Evolutionary conservation across 2,797 vertebrate genomes (phyloP).

Genomic region (Prionace glauca): DNA sequence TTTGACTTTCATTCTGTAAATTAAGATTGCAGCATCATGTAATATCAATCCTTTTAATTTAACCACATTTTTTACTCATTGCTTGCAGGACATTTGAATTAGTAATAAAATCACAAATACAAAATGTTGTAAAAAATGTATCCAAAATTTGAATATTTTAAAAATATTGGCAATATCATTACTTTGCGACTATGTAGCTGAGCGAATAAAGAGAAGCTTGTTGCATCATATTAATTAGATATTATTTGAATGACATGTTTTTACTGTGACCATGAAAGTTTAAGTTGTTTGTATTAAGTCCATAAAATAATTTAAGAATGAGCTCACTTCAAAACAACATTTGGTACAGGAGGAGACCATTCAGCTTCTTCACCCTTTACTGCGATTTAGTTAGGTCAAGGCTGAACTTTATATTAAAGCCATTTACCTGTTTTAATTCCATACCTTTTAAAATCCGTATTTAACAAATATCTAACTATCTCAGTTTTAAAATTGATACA

Average conservation of each 20-base stretch:
- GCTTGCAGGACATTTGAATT: not conserved
- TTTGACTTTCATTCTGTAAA: not conserved
- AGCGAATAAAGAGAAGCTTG: not conserved
- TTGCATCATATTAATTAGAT: not conserved
- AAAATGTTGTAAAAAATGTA: not conserved
- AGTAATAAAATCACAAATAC: not conserved
- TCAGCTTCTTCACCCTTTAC: not conserved
- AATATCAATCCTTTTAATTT: not conserved
- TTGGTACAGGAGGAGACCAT: not conserved
- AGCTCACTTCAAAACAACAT: not conserved
- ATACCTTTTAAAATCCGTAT: not conserved
- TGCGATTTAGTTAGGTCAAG: not conserved
- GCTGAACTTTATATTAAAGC: not conserved
- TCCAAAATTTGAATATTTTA: not conserved
- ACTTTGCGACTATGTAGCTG: not conserved
- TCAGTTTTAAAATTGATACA: not conserved
- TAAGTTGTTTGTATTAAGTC: not conserved
- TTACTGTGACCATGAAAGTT: not conserved
- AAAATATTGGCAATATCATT: not conserved
- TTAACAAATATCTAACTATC: not conserved
- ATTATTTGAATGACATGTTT: not conserved
- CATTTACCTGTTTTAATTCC: not conserved
- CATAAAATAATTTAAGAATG: not conserved
- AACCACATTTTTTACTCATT: not conserved
- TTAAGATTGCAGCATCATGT: not conserved